phyloP scores from a whole-genome alignment of 2,888 invertebrate species.

The Heliconius ismenius region DNA sequence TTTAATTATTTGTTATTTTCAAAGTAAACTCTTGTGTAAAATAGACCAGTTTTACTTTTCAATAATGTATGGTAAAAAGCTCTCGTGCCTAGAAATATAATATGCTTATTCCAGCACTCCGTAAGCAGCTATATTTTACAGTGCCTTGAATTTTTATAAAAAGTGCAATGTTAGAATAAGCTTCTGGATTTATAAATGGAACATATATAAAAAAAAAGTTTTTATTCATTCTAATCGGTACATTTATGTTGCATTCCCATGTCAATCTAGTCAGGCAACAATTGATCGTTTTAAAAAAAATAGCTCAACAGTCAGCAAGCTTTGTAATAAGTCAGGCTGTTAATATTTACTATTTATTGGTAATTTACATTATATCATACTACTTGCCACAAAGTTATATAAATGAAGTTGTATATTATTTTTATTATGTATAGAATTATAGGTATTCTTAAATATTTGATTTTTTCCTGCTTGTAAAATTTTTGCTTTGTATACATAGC shows the following conservation, averaged over 20 bases:
- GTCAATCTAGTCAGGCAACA: conserved; percentile 16
- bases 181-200: conserved; percentile 11
- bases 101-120: not conserved
- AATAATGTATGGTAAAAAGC: not conserved
- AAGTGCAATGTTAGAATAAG: conserved; percentile 21
- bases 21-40: not conserved
- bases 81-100: conserved; percentile 30
- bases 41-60: conserved; percentile 2
- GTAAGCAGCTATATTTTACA: conserved; percentile 53
- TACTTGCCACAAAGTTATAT: not conserved
- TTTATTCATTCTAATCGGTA: not conserved
- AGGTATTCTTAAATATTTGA: not conserved
- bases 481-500: not conserved
- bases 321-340: not conserved
- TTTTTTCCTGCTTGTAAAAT: not conserved
- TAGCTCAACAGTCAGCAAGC: not conserved
- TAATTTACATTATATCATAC: not conserved
- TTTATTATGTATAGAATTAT: not conserved
- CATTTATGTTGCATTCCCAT: conserved; percentile 3
- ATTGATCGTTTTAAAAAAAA: not conserved
- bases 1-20: not conserved
- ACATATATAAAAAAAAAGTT: not conserved
- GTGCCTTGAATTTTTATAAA: conserved; percentile 52
- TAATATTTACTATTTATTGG: not conserved
- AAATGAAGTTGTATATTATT: not conserved